Percentiles rank a stretch among this genome's conserved stretches.
Evolutionary conservation across 2,888 invertebrate species (phyloP).

Genomic region (Physocephala rufipes): DNA sequence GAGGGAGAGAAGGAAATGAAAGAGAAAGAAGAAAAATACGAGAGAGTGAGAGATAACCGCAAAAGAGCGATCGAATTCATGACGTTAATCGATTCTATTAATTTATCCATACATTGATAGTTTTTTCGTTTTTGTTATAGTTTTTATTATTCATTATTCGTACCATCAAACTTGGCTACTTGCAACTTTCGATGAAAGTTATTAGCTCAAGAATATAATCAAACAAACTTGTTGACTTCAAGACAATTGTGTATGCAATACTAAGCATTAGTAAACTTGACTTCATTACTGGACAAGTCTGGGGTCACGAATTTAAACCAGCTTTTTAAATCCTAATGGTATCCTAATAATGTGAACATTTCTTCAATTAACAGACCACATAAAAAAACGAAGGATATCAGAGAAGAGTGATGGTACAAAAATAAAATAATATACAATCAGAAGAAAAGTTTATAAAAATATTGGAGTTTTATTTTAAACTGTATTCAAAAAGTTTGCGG

Average conservation of each 20-base stretch:
- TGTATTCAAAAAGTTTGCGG: neutral
- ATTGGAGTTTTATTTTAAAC: neutral
- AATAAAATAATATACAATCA: neutral
- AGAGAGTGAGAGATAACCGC: no score
- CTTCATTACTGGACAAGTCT: conserved; percentile 14
- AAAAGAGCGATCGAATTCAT: no score
- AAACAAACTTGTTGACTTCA: conserved; percentile 7
- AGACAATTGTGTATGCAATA: conserved; percentile 42
- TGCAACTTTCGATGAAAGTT: conserved; percentile 59
- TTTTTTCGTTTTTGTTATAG: neutral
- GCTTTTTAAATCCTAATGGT: no score
- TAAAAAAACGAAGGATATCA: conserved; percentile 15
- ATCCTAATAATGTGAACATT: no score
- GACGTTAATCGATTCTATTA: no score
- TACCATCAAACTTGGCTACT: no score
- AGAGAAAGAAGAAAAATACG: no score
- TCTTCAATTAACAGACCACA: conserved; percentile 12
- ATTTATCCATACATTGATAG: neutral
- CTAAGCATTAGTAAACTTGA: conserved; percentile 18
- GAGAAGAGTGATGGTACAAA: neutral
- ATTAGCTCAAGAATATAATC: conserved; percentile 29
- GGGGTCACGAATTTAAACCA: neutral
- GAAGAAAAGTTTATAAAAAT: no score
- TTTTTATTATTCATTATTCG: neutral
- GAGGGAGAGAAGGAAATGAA: no score